These are phyloP conservation scores for Eriosoma lanigerum DNA, from an alignment of 1,140 invertebrate species.

Conservation along the genomic window DNA sequence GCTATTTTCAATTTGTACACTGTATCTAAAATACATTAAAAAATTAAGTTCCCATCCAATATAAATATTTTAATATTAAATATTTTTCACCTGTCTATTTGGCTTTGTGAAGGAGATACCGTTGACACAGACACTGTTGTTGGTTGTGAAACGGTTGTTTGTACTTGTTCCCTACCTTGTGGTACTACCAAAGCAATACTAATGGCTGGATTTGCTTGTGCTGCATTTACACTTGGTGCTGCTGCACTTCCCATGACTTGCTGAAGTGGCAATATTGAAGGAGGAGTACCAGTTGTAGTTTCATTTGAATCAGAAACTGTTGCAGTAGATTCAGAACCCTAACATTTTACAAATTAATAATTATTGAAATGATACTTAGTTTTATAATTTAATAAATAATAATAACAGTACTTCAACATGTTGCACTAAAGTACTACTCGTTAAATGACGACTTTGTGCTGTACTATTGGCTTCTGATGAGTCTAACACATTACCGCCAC, in stretches of 20 bases:
- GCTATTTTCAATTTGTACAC: constrained; percentile 40
- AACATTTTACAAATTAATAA: not conserved
- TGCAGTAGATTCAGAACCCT: constrained; percentile 47
- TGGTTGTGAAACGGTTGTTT: constrained; percentile 44
- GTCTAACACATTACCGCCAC: constrained; percentile 32
- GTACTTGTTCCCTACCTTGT: constrained; percentile 39
- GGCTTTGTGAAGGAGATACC: constrained; percentile 48
- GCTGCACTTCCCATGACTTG: constrained; percentile 31
- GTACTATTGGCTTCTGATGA: constrained; percentile 47
- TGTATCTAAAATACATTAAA: constrained; percentile 44
- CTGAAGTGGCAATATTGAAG: constrained; percentile 38
- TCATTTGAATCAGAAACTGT: constrained; percentile 47
- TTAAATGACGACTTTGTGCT: constrained; percentile 49
- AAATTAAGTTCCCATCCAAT: not conserved
- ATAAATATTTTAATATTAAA: not conserved
- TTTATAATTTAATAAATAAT: not conserved
- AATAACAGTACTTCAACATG: constrained; percentile 27
- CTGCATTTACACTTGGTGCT: constrained; percentile 25
- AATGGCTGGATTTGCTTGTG: constrained; percentile 33
- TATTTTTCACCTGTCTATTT: constrained; percentile 45
- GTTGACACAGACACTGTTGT: constrained; percentile 46
- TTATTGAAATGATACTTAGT: not conserved
- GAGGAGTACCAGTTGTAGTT: constrained; percentile 19
- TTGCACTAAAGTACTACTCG: constrained; percentile 44
- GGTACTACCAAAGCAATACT: constrained; percentile 48